A percentile compares a stretch with the other conserved stretches of the same genome.
phyloP scores from a whole-genome alignment of 2,797 vertebrate species.

The Masticophis lateralis region DNA sequence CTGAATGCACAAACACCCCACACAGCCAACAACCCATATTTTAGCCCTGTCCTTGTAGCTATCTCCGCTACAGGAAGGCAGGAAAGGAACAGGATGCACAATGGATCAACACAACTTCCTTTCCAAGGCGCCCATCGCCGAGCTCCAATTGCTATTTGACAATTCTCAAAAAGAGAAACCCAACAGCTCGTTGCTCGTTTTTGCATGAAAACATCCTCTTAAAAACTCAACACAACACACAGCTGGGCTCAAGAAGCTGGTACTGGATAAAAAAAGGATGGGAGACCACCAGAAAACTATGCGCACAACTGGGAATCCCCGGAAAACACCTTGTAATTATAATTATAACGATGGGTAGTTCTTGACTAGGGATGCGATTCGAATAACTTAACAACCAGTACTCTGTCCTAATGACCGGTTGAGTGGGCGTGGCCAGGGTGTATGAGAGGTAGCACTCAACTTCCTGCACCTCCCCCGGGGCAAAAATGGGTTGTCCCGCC shows the following conservation, averaged over 20 bases:
- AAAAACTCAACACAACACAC: not conserved
- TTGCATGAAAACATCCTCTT: not conserved
- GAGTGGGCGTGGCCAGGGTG: too few species aligned
- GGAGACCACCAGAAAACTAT: not conserved
- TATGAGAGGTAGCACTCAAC: too few species aligned
- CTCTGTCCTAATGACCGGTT: too few species aligned
- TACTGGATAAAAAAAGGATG: not conserved
- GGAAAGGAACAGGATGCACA: not conserved
- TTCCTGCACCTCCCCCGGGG: too few species aligned
- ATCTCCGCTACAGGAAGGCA: constrained; percentile 5
- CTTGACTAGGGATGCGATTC: too few species aligned
- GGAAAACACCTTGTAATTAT: not conserved
- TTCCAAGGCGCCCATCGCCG: not conserved
- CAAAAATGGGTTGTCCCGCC: too few species aligned
- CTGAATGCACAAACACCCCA: not conserved
- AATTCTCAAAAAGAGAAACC: not conserved
- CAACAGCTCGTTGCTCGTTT: not conserved
- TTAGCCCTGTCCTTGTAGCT: not conserved
- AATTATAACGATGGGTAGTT: not conserved
- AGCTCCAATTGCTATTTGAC: not conserved
- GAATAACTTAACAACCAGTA: too few species aligned
- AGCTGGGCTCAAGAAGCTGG: not conserved
- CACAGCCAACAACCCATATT: not conserved
- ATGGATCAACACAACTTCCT: constrained; percentile 3
- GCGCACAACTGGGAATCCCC: not conserved